phyloP scores from a whole-genome alignment of 2,888 invertebrate genomes.

The Patella caerulea region DNA sequence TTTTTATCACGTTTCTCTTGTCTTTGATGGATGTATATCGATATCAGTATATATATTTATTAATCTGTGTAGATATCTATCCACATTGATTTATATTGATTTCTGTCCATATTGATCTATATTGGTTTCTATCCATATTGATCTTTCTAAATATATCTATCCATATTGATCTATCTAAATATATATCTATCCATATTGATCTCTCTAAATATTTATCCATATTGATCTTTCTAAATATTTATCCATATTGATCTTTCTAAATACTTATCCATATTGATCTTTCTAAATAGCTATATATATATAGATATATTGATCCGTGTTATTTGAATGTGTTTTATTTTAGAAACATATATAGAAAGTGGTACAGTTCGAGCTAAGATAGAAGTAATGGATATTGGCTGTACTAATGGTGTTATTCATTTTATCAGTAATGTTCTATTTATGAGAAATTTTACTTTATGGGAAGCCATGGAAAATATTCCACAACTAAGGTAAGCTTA shows the following conservation, averaged over 20 bases:
- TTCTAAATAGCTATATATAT: background rate
- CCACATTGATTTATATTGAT: no score
- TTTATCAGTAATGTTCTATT: slow-evolving; percentile 54
- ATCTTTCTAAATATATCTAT: no score
- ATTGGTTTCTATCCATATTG: no score
- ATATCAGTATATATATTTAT: no score
- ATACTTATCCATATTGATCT: background rate
- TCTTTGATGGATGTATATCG: no score
- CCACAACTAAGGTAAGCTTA: slow-evolving; percentile 47
- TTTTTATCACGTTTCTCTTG: no score
- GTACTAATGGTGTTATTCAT: slow-evolving; percentile 62
- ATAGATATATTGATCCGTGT: no score
- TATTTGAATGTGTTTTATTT: slow-evolving; percentile 17
- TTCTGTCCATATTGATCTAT: no score
- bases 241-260: background rate
- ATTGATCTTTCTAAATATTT: background rate
- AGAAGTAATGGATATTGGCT: slow-evolving; percentile 52
- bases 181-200: background rate
- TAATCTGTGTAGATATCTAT: no score
- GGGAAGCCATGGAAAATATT: slow-evolving; percentile 55
- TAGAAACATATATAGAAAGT: slow-evolving; percentile 54
- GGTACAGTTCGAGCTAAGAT: slow-evolving; percentile 47
- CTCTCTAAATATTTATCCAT: background rate
- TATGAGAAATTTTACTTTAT: slow-evolving; percentile 52
- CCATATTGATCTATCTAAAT: no score